phyloP scores from a whole-genome alignment of 2,888 invertebrate genomes.

The Campoletis raptor region DNA sequence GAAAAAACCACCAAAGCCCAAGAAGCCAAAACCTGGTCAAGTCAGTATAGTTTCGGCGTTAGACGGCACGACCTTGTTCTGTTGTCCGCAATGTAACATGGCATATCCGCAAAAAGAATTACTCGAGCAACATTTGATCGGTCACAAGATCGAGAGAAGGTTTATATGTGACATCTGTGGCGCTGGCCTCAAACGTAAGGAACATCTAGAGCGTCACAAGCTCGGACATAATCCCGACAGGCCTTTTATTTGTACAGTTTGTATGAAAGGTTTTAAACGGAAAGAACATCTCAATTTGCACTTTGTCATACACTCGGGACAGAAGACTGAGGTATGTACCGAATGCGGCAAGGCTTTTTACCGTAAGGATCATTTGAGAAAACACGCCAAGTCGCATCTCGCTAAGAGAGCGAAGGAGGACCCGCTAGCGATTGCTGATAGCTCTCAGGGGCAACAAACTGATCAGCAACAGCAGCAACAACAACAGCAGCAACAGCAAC shows the following conservation, averaged over 20 bases:
- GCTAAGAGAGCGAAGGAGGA: slow-evolving; percentile 91
- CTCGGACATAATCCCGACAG: slow-evolving; percentile 93
- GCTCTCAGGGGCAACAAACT: slow-evolving; percentile 81
- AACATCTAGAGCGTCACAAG: slow-evolving; percentile 92
- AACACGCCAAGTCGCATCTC: slow-evolving; percentile 92
- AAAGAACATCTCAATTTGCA: slow-evolving; percentile 94
- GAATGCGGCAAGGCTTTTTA: slow-evolving; percentile 93
- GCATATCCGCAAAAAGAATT: slow-evolving; percentile 93
- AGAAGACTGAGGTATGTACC: slow-evolving; percentile 92
- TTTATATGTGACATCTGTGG: slow-evolving; percentile 93
- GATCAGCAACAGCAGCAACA: slow-evolving; percentile 78
- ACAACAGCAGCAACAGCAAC: slow-evolving; percentile 76
- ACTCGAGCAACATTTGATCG: slow-evolving; percentile 91
- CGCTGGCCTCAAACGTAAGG: slow-evolving; percentile 91
- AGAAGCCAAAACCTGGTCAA: slow-evolving; percentile 92
- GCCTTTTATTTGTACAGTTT: slow-evolving; percentile 92
- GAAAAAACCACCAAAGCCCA: slow-evolving; percentile 92
- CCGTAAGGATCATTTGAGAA: slow-evolving; percentile 92
- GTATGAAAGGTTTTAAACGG: slow-evolving; percentile 92
- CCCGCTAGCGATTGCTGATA: slow-evolving; percentile 79
- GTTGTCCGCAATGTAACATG: slow-evolving; percentile 94
- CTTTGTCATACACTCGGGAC: slow-evolving; percentile 93
- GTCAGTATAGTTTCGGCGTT: slow-evolving; percentile 91
- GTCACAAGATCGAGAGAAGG: slow-evolving; percentile 92
- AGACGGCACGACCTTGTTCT: slow-evolving; percentile 91